Conservation (phyloP, 2,113 vertebrate species). For the Tamias sibiricus region DNA sequence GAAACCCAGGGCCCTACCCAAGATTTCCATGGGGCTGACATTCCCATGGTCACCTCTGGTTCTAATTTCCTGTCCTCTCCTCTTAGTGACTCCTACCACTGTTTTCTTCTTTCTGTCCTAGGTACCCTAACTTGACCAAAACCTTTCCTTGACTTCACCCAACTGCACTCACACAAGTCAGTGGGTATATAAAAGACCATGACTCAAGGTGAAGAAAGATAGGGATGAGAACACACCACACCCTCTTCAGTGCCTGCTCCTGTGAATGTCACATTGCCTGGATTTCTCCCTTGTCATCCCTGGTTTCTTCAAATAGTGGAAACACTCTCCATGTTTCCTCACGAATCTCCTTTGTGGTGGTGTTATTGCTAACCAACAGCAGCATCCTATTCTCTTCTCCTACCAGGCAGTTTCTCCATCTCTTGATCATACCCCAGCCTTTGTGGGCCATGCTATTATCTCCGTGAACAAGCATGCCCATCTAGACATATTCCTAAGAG, state of each 20-base stretch:
- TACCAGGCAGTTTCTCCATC: neutral
- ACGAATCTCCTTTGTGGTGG: neutral
- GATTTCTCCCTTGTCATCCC: neutral
- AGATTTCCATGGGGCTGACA: neutral
- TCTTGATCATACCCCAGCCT: neutral
- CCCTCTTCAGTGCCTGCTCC: neutral
- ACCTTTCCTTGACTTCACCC: neutral
- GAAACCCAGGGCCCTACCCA: neutral
- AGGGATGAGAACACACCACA: neutral
- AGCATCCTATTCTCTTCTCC: neutral
- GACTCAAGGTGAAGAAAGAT: neutral
- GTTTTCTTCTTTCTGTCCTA: neutral
- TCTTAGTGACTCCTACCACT: neutral
- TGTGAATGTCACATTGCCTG: neutral
- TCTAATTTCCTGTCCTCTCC: neutral
- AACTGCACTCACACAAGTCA: neutral
- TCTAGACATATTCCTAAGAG: neutral
- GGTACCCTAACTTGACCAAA: neutral
- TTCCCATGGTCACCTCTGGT: constrained; percentile 22
- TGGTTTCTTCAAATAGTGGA: neutral
- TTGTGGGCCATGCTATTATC: neutral
- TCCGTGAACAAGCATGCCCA: neutral
- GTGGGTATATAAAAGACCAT: neutral
- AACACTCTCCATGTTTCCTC: neutral
- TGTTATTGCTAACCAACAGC: neutral